Evolutionary conservation across 2,888 invertebrate genomes (phyloP).

Genomic region (Drosophila eohydei): DNA sequence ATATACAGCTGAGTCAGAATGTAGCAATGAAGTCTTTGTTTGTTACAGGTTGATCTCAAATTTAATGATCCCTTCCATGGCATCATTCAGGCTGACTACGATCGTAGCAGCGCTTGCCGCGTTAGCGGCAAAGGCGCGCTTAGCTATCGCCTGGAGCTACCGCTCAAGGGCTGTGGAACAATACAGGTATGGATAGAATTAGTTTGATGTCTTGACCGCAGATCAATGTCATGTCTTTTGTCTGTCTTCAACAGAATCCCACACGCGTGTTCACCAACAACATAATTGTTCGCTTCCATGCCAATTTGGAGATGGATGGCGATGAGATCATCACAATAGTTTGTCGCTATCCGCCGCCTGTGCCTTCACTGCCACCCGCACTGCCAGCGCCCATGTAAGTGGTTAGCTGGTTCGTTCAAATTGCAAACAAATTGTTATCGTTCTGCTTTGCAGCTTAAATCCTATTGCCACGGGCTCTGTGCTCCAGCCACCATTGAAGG

Average conservation of each 20-base stretch:
- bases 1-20: too few species aligned
- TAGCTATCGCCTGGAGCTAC: constrained; percentile 93
- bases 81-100: constrained; percentile 95
- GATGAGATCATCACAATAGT: constrained; percentile 98
- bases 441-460: constrained; percentile 66
- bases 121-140: constrained; percentile 93
- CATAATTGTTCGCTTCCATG: constrained; percentile 96
- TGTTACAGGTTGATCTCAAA: constrained; percentile 90
- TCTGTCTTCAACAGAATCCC: constrained; percentile 88
- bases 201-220: background rate
- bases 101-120: constrained; percentile 95
- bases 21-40: background rate
- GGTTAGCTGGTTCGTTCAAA: too few species aligned
- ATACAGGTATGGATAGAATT: constrained; percentile 88
- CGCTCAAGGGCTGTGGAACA: constrained; percentile 95
- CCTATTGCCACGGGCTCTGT: constrained; percentile 84
- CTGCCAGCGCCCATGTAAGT: constrained; percentile 87
- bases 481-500: constrained; percentile 90
- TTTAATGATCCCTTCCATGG: constrained; percentile 97
- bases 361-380: constrained; percentile 89
- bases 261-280: constrained; percentile 97
- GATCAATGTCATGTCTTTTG: background rate
- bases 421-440: background rate
- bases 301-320: constrained; percentile 96
- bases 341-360: constrained; percentile 96